Evolutionary conservation across 1,140 invertebrate genomes (phyloP).

Genomic region (Tetragonula clypearis): DNA sequence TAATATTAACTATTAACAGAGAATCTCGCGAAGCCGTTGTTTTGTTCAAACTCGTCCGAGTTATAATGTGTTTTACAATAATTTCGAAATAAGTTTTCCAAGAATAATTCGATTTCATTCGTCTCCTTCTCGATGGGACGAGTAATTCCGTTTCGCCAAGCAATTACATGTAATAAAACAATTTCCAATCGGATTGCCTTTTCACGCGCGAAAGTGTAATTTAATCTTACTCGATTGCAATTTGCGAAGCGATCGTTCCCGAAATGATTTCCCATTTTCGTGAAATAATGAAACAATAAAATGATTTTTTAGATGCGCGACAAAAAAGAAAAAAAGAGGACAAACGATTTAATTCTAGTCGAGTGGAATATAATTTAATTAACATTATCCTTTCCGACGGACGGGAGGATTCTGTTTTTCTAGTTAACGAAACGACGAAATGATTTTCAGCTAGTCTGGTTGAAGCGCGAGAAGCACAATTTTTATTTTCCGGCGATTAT

Average conservation of each 20-base stretch:
- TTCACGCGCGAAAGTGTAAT: background rate
- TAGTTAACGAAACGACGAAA: background rate
- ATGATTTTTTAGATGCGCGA: background rate
- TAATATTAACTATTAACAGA: background rate
- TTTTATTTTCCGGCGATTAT: background rate
- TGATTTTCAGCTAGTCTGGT: background rate
- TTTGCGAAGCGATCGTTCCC: background rate
- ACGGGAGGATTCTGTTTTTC: background rate
- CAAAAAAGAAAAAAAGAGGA: background rate
- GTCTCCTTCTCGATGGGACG: background rate
- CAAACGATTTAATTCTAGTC: background rate
- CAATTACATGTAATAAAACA: background rate
- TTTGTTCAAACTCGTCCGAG: no score
- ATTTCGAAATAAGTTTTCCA: no score
- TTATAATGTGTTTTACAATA: no score
- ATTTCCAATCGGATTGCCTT: background rate
- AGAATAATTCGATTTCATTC: background rate
- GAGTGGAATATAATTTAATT: background rate
- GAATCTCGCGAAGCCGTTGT: background rate
- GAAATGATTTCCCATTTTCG: background rate
- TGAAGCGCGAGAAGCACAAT: background rate
- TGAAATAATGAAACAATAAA: background rate
- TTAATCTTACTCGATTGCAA: background rate
- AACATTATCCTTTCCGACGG: background rate
- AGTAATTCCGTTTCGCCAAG: background rate